A percentile compares a stretch with the other conserved stretches of the same genome.
Conservation (phyloP, 2,888 invertebrate genomes). For the Beris chalybata region DNA sequence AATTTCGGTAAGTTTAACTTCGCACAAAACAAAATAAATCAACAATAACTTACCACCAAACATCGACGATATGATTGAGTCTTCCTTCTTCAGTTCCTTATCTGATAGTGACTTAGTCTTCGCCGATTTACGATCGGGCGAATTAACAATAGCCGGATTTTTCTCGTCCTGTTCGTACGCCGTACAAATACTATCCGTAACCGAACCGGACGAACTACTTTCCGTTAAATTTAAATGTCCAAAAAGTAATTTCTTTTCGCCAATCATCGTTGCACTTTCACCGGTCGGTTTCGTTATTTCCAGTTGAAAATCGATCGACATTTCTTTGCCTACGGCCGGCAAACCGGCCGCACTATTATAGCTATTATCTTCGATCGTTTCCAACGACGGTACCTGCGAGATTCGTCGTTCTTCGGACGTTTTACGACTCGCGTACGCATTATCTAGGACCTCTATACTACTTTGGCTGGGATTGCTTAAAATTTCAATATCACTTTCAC, state of each 20-base stretch:
- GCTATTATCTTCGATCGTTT: conserved; percentile 56
- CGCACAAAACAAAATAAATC: background rate
- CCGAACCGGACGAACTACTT: conserved; percentile 65
- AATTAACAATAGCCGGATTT: conserved; percentile 26
- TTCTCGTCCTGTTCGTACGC: conserved; percentile 58
- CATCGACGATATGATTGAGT: conserved; percentile 50
- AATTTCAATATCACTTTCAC: conserved; percentile 70
- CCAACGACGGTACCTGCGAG: conserved; percentile 55
- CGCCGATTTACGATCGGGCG: conserved; percentile 2
- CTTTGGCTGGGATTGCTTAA: conserved; percentile 72
- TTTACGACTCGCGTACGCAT: conserved; percentile 50
- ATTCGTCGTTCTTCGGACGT: conserved; percentile 59
- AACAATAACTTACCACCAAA: conserved; percentile 55
- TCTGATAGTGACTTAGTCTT: background rate
- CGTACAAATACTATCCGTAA: conserved; percentile 65
- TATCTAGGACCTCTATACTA: conserved; percentile 67
- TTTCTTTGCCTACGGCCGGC: conserved; percentile 4
- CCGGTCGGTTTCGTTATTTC: conserved; percentile 3
- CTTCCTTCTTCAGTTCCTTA: conserved; percentile 43
- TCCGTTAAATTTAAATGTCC: conserved; percentile 58
- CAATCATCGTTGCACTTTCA: background rate
- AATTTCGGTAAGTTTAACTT: background rate
- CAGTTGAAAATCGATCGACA: background rate
- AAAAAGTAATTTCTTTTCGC: conserved; percentile 1
- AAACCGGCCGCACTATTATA: background rate